phyloP scores from a whole-genome alignment of 2,797 vertebrate genomes.

The Labroides dimidiatus region DNA sequence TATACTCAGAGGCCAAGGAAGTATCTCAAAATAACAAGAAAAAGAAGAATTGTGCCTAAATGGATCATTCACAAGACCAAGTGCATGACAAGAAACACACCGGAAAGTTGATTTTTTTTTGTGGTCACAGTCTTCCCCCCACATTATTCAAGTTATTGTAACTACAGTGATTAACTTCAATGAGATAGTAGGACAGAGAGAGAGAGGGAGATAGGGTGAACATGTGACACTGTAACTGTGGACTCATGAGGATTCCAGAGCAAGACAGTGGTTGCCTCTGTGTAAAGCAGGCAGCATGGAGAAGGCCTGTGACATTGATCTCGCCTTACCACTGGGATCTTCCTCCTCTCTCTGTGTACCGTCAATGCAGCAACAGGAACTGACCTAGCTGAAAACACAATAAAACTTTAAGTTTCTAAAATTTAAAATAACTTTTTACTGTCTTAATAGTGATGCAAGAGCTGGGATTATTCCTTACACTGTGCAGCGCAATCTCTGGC shows the following conservation, averaged over 20 bases:
- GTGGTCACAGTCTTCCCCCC: constrained; percentile 53
- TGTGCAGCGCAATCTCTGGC: not conserved
- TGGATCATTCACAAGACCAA: constrained; percentile 76
- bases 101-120: constrained; percentile 55
- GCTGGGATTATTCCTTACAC: not conserved
- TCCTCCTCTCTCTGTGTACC: constrained; percentile 41
- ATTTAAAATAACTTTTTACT: not conserved
- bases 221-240: constrained; percentile 74
- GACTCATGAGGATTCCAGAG: constrained; percentile 64
- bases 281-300: constrained; percentile 64
- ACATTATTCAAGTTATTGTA: constrained; percentile 62
- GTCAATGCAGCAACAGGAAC: constrained; percentile 25
- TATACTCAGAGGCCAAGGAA: constrained; percentile 56
- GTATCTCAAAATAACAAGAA: constrained; percentile 44
- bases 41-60: constrained; percentile 65
- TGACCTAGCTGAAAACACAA: constrained; percentile 1
- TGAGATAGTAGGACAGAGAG: constrained; percentile 15
- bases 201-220: constrained; percentile 25
- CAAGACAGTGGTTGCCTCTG: constrained; percentile 72
- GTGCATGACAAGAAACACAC: constrained; percentile 64
- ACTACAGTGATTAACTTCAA: constrained; percentile 53
- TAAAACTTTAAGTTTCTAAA: constrained; percentile 5
- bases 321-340: constrained; percentile 32
- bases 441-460: not conserved
- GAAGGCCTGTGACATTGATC: constrained; percentile 73